phyloP scores from a whole-genome alignment of 2,113 vertebrate genomes.

The Odontophorus gujanensis region DNA sequence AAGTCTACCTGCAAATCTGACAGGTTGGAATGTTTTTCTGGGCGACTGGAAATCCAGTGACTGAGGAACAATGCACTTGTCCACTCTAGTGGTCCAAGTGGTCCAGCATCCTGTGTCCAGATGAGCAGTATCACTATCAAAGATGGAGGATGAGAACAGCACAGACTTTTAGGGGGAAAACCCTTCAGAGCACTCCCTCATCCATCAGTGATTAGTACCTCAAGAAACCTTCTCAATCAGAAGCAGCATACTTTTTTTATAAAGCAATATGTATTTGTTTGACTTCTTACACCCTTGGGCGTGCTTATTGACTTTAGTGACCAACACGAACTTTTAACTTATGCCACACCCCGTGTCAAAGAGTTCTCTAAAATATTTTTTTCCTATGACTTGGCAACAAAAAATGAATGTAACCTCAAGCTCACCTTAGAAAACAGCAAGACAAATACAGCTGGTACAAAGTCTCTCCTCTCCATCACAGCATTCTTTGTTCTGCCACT shows the following conservation, averaged over 20 bases:
- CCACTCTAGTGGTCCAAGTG: neutral
- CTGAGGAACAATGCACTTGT: neutral
- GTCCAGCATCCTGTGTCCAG: neutral
- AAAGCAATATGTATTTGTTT: neutral
- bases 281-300: neutral
- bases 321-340: neutral
- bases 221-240: neutral
- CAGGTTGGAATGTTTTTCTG: neutral
- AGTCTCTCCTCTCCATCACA: neutral
- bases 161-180: neutral
- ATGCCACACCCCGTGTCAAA: neutral
- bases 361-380: neutral
- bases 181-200: neutral
- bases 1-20: neutral
- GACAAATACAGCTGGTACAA: neutral
- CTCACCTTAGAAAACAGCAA: neutral
- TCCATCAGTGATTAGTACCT: neutral
- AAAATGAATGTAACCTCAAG: accelerated
- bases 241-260: neutral
- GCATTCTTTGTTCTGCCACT: neutral
- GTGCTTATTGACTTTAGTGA: neutral
- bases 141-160: neutral
- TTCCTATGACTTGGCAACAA: neutral
- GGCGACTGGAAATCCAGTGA: neutral
- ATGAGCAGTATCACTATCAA: neutral